Conservation (phyloP, 2,888 invertebrate species). For the Hymenopus coronatus region DNA sequence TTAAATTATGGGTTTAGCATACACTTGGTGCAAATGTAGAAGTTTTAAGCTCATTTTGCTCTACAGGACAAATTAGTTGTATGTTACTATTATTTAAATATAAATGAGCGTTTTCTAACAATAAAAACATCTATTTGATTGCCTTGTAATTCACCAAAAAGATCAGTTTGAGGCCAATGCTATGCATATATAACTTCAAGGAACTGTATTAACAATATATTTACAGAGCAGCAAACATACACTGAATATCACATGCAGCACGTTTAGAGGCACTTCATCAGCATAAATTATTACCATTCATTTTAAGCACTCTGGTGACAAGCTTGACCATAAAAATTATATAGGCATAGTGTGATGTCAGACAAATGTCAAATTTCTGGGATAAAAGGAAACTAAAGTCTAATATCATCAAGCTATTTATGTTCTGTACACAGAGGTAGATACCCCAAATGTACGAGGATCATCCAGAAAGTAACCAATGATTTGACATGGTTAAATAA, state of each 20-base stretch:
- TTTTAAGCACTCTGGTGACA: neutral
- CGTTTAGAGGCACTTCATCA: neutral
- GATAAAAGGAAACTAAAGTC: neutral
- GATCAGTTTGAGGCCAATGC: neutral
- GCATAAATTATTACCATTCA: neutral
- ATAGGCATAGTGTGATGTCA: neutral
- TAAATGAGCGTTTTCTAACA: too few species aligned
- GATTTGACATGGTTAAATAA: too few species aligned
- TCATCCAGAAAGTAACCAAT: too few species aligned
- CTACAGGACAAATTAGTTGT: too few species aligned
- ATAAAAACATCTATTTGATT: too few species aligned
- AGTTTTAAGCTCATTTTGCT: too few species aligned
- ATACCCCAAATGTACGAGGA: neutral
- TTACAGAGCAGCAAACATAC: neutral
- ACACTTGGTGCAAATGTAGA: too few species aligned
- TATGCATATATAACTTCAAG: neutral
- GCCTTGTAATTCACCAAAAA: neutral
- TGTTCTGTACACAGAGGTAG: neutral
- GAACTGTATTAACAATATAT: neutral
- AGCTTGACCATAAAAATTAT: neutral
- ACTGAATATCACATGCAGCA: neutral
- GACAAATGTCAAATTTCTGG: neutral
- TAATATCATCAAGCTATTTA: neutral
- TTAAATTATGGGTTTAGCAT: too few species aligned
- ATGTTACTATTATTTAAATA: too few species aligned